phyloP scores from a whole-genome alignment of 2,113 vertebrate genomes.

The Dicrurus megarhynchus region DNA sequence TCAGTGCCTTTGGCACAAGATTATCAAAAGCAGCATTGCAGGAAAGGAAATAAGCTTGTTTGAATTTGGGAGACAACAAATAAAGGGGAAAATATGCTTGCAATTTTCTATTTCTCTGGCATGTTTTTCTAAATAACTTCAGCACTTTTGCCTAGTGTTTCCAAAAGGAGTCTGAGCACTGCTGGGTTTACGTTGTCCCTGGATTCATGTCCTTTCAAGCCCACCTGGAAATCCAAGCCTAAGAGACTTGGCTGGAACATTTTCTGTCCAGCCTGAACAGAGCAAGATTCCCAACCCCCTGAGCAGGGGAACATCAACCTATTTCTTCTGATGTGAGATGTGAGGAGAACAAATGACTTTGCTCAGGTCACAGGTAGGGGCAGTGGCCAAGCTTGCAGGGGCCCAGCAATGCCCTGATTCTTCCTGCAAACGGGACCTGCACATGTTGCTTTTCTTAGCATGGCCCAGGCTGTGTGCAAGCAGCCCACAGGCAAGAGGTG shows the following conservation, averaged over 20 bases:
- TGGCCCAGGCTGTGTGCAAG: background rate
- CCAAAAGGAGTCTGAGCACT: background rate
- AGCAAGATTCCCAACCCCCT: background rate
- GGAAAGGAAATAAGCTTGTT: slow-evolving; percentile 48
- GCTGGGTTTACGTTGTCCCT: background rate
- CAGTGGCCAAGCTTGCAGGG: background rate
- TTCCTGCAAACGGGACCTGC: background rate
- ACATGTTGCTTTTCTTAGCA: accelerated
- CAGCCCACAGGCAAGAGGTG: background rate
- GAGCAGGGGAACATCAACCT: background rate
- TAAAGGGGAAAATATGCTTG: slow-evolving; percentile 15
- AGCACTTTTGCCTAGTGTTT: background rate
- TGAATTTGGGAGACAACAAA: slow-evolving; percentile 57
- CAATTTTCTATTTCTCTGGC: background rate
- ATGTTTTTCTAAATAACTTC: background rate
- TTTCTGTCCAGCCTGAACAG: background rate
- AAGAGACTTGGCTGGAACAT: background rate
- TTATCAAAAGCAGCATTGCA: slow-evolving; percentile 30
- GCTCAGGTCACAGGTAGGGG: background rate
- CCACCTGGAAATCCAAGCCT: background rate
- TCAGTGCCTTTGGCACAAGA: slow-evolving; percentile 37
- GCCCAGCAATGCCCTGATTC: background rate
- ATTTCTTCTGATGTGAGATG: background rate
- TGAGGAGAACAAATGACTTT: background rate
- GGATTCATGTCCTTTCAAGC: background rate